Conservation (phyloP, 2,888 invertebrate species). For the Sisyra terminalis region DNA sequence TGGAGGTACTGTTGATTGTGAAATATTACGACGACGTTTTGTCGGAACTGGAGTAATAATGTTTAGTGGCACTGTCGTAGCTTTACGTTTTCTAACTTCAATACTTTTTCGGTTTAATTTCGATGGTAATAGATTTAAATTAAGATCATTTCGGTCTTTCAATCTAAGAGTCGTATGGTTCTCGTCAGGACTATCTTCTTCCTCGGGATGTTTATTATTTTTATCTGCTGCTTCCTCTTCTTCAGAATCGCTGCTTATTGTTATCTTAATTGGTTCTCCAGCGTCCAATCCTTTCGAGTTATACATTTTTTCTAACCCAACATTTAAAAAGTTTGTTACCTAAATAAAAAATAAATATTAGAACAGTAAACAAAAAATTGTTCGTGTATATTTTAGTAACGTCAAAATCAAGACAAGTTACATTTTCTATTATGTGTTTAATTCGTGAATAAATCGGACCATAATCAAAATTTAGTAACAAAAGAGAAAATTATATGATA, state of each 20-base stretch:
- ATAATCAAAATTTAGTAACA: no score
- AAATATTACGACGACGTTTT: constrained; percentile 27
- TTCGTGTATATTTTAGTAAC: no score
- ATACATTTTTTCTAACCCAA: constrained; percentile 32
- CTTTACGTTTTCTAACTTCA: constrained; percentile 26
- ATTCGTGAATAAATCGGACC: no score
- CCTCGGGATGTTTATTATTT: constrained; percentile 56
- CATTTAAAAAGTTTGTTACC: constrained; percentile 21
- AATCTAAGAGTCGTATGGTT: constrained; percentile 15
- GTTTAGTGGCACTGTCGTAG: not conserved
- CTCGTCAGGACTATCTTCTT: constrained; percentile 26
- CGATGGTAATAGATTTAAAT: constrained; percentile 17
- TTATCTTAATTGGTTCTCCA: constrained; percentile 17
- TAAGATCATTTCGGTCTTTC: constrained; percentile 2
- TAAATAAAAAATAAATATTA: constrained; percentile 11
- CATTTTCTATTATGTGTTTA: no score
- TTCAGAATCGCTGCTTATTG: constrained; percentile 24
- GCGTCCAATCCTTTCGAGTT: constrained; percentile 13
- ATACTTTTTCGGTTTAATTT: constrained; percentile 29
- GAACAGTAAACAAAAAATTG: no score
- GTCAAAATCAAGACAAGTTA: no score
- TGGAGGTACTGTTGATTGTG: constrained; percentile 22
- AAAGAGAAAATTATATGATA: no score
- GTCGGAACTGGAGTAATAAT: constrained; percentile 8
- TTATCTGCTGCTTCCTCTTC: constrained; percentile 63